Evolutionary conservation across 2,113 vertebrate species (phyloP), one percentile per base, ranked within the genome.

Genomic region (Poeciliopsis prolifica): DNA sequence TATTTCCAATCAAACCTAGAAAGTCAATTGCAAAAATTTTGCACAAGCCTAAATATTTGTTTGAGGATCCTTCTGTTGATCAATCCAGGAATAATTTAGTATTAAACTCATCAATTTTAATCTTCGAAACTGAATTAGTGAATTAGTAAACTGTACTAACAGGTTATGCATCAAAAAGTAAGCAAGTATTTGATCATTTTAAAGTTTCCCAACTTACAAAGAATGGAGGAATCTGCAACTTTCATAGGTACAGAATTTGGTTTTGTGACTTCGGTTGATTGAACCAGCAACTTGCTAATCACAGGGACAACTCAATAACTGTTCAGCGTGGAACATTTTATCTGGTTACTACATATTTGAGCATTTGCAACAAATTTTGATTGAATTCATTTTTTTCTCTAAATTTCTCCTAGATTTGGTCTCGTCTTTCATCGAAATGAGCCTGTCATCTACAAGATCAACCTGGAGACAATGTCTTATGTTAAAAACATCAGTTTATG

Each of bases 361-460:
- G 51, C 15, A 8, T 58, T n/a, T n/a, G 51, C 17, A 58, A n/a
- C 12, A 30, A 62, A 17, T 14, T 28, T 82, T 73, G 77, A 80
- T 77, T 74, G 1, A 28, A 28, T 28, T 28, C 28, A 10, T 19
- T 74, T 82, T 61, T 78, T 65, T 35, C 48, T 82, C 65, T 61
- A n/a, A 61, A 35, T 68, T 70, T 40, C 9, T 51, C 5, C 64
- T 91, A 99, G 98, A 76, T 99, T 98, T 87, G 98, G 98, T 79
- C 96, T 97, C 84, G 92, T 98, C 89, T 94, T 99, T 91, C 98
- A 99, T 83, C 96, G 94, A 88, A 95, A 96, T 6, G 97, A 99
- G 77, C 92, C 96, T 40, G 87, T 93, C 19, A 94, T 99, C 44
- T 96, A 97, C 87, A 99, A 99, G 90, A 97, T 99, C 61, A 96